These are phyloP conservation scores for Anthrax anthrax DNA, from an alignment of 2,888 invertebrate genomes.

Conservation along the genomic window DNA sequence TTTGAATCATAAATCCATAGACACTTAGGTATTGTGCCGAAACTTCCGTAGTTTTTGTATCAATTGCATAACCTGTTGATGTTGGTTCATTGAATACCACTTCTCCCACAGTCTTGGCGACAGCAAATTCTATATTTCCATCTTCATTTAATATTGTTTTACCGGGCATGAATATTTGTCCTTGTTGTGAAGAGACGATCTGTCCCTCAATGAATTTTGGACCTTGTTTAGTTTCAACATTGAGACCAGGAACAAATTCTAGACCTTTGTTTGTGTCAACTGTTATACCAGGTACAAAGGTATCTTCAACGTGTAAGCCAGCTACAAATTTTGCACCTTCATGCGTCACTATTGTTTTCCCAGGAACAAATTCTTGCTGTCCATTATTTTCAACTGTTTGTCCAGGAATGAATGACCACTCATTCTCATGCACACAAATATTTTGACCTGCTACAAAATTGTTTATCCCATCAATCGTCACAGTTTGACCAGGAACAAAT, in stretches of 20 bases:
- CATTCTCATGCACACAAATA: slow-evolving; percentile 34
- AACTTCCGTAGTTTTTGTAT: slow-evolving; percentile 39
- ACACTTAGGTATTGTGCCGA: slow-evolving; percentile 41
- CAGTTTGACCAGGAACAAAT: slow-evolving; percentile 48
- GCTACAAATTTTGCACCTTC: slow-evolving; percentile 50
- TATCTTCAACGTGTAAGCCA: slow-evolving; percentile 42
- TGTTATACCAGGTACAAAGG: slow-evolving; percentile 48
- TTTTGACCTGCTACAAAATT: slow-evolving; percentile 52
- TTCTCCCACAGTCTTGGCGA: slow-evolving; percentile 5
- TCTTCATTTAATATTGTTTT: slow-evolving; percentile 38
- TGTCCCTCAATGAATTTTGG: slow-evolving; percentile 66
- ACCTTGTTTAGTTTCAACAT: slow-evolving; percentile 55
- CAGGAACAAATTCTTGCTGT: slow-evolving; percentile 44
- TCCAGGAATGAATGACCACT: slow-evolving; percentile 51
- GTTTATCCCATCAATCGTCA: slow-evolving; percentile 43
- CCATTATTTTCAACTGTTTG: slow-evolving; percentile 40
- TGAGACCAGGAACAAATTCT: slow-evolving; percentile 51
- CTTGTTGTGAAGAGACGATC: slow-evolving; percentile 51
- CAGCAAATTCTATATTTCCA: slow-evolving; percentile 39
- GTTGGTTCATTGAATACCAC: slow-evolving; percentile 37
- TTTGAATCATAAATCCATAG: slow-evolving; percentile 53
- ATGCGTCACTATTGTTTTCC: slow-evolving; percentile 46
- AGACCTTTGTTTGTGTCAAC: slow-evolving; percentile 40
- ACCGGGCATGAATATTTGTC: slow-evolving; percentile 49
- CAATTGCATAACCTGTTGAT: slow-evolving; percentile 42